A percentile compares a stretch with the other conserved stretches of the same genome.
phyloP scores from a whole-genome alignment of 2,888 invertebrate species.

The Sipha maydis region DNA sequence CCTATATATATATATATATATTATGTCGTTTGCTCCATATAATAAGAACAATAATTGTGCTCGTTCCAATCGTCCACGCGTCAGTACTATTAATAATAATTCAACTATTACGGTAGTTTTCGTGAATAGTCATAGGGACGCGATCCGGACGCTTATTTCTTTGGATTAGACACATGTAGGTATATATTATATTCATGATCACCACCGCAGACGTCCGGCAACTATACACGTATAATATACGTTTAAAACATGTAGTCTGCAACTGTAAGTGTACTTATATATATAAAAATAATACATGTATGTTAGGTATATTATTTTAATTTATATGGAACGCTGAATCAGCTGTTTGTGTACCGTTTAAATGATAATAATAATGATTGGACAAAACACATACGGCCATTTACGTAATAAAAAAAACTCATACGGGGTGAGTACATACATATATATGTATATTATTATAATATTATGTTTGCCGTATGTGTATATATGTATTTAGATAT shows the following conservation, averaged over 20 bases:
- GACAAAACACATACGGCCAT: slow-evolving; percentile 33
- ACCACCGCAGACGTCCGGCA: background rate
- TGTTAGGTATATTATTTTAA: background rate
- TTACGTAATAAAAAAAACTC: background rate
- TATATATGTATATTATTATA: background rate
- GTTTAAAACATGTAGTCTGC: no score
- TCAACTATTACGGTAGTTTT: no score
- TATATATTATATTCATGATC: background rate
- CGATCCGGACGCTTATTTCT: no score
- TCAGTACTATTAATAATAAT: no score
- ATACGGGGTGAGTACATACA: background rate
- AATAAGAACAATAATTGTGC: no score
- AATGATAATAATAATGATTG: slow-evolving; percentile 45
- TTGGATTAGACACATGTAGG: background rate
- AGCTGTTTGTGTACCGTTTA: slow-evolving; percentile 34
- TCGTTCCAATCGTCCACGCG: no score
- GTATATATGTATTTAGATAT: background rate
- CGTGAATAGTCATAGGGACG: no score
- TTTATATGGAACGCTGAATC: background rate
- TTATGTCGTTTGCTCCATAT: no score
- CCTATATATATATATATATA: no score
- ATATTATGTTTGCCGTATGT: background rate
- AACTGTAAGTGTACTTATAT: no score
- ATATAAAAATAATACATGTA: no score
- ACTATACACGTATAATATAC: background rate